phyloP scores from a whole-genome alignment of 2,888 invertebrate genomes.

The Thysanoteuthis rhombus region DNA sequence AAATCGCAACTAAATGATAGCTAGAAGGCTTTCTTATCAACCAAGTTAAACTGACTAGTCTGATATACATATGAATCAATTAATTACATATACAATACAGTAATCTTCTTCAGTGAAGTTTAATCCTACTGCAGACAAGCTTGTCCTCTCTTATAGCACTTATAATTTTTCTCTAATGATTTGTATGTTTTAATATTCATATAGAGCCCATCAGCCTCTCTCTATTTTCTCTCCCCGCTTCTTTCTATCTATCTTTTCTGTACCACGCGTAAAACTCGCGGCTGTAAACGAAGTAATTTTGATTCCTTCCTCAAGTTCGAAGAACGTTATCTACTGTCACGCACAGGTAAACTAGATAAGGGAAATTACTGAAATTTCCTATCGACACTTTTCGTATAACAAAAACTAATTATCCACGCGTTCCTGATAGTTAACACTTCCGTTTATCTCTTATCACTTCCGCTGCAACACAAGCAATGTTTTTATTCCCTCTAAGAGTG shows the following conservation, averaged over 20 bases:
- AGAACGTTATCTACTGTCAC: neutral
- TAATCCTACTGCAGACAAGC: no score
- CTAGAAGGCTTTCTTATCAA: no score
- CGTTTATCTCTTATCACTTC: neutral
- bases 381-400: neutral
- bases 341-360: neutral
- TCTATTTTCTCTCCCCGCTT: neutral
- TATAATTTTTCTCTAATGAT: no score
- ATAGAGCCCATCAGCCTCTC: neutral
- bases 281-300: no score
- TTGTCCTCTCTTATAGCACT: no score
- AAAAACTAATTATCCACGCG: neutral
- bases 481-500: neutral
- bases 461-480: neutral
- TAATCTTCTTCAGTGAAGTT: no score
- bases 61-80: no score
- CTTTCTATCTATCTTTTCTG: no score
- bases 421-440: neutral
- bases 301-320: neutral
- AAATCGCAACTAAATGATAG: no score
- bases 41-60: no score
- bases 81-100: no score
- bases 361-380: neutral
- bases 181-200: no score
- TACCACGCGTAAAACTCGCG: neutral